These are phyloP conservation scores for Mesocricetus auratus DNA, from an alignment of 2,113 vertebrate genomes.

Conservation along the genomic window DNA sequence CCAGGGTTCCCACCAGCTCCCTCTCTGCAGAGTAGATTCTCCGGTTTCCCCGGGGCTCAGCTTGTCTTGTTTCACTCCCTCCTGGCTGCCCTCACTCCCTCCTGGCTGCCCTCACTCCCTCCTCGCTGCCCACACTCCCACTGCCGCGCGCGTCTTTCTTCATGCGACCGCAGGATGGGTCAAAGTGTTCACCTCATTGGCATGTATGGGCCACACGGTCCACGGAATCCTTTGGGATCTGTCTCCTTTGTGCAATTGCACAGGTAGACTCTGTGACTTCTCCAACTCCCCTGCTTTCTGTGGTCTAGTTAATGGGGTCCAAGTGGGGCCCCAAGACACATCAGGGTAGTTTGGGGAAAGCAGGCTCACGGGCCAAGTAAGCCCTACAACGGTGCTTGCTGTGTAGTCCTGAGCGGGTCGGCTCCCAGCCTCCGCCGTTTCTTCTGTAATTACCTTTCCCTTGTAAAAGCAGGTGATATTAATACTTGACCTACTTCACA, in stretches of 20 bases:
- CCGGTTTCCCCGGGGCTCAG: background rate
- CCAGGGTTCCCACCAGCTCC: background rate
- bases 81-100: background rate
- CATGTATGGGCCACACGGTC: background rate
- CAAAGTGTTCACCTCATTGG: accelerated
- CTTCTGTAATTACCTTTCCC: slow-evolving; percentile 81
- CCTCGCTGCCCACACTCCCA: background rate
- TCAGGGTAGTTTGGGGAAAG: accelerated
- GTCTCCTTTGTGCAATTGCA: background rate
- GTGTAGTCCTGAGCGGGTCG: background rate
- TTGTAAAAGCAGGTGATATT: slow-evolving; percentile 79
- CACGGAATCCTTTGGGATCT: background rate
- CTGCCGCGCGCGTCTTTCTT: background rate
- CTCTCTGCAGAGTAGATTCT: background rate
- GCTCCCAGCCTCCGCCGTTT: background rate
- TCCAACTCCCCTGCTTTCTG: background rate
- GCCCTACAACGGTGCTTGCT: background rate
- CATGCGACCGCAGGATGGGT: background rate
- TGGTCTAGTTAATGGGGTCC: background rate
- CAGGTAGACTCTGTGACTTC: background rate
- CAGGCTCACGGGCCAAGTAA: background rate
- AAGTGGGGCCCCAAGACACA: accelerated
- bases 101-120: too few relatives aligned
- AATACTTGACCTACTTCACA: slow-evolving; percentile 83
- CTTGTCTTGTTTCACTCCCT: background rate